A percentile compares a stretch with the other conserved stretches of the same genome.
These are phyloP conservation scores for Eubucco bourcierii DNA, from an alignment of 2,113 vertebrate species.

Conservation along the genomic window DNA sequence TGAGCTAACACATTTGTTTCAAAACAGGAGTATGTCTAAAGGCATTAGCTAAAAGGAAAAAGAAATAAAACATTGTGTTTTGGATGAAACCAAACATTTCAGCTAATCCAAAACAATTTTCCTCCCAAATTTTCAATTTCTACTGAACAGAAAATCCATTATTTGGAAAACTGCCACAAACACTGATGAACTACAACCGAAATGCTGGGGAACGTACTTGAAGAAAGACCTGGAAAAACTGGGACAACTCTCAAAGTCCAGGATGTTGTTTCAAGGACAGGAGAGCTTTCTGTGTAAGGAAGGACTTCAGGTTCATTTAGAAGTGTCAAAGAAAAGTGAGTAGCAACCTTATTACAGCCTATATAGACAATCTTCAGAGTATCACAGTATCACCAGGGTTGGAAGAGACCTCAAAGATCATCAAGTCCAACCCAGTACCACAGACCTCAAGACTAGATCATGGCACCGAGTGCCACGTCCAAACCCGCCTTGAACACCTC, in stretches of 20 bases:
- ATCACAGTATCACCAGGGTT: too few species aligned
- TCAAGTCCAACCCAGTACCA: too few species aligned
- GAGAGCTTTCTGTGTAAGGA: not conserved
- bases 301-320: not conserved
- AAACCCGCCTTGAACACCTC: too few species aligned
- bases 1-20: slow-evolving; percentile 53
- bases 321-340: not conserved
- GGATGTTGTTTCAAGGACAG: not conserved
- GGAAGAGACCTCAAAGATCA: too few species aligned
- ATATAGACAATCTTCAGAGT: too few species aligned
- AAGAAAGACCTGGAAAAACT: slow-evolving; percentile 14
- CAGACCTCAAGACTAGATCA: too few species aligned
- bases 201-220: not conserved
- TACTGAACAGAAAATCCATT: slow-evolving; percentile 53
- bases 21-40: slow-evolving; percentile 33
- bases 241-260: not conserved
- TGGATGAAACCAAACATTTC: slow-evolving; percentile 40
- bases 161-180: slow-evolving; percentile 13
- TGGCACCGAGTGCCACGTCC: too few species aligned
- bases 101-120: slow-evolving; percentile 48
- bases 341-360: not conserved
- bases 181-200: not conserved
- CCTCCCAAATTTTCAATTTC: slow-evolving; percentile 22
- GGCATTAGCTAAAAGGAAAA: slow-evolving; percentile 49
- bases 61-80: slow-evolving; percentile 34